Evolutionary conservation across 1,140 invertebrate genomes (phyloP).

Genomic region (Venustaconcha ellipsiformis): DNA sequence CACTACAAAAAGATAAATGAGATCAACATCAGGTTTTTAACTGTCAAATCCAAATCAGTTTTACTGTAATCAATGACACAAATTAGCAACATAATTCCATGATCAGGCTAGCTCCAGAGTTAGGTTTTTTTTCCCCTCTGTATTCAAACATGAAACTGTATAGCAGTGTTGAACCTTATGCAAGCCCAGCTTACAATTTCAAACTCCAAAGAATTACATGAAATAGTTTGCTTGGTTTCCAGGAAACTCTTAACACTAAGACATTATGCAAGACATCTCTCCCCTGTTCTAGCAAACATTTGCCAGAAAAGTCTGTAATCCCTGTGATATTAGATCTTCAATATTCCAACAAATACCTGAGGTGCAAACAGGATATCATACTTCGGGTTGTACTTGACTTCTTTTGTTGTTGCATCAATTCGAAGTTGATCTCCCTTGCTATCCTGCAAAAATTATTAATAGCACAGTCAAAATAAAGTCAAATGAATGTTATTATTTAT

Average conservation of each 20-base stretch:
- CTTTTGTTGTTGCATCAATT: constrained; percentile 68
- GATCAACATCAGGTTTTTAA: no score
- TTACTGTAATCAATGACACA: no score
- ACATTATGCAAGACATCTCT: neutral
- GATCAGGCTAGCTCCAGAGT: no score
- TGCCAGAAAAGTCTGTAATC: neutral
- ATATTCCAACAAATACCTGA: constrained; percentile 68
- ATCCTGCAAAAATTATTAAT: constrained; percentile 32
- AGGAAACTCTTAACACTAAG: neutral
- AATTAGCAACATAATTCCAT: no score
- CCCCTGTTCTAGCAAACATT: neutral
- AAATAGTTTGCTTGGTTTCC: no score
- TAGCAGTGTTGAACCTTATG: no score
- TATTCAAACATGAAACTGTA: no score
- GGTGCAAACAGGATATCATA: constrained; percentile 97
- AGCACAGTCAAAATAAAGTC: neutral
- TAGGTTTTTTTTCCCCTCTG: no score
- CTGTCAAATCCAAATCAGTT: no score
- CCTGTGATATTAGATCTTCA: neutral
- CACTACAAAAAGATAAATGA: no score
- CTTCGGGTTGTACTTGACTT: constrained; percentile 92
- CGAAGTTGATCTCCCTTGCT: constrained; percentile 35
- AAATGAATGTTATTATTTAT: neutral
- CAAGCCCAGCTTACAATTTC: no score
- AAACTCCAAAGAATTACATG: no score